Evolutionary conservation across 2,888 invertebrate species (phyloP).

Genomic region (Spilarctia lutea): DNA sequence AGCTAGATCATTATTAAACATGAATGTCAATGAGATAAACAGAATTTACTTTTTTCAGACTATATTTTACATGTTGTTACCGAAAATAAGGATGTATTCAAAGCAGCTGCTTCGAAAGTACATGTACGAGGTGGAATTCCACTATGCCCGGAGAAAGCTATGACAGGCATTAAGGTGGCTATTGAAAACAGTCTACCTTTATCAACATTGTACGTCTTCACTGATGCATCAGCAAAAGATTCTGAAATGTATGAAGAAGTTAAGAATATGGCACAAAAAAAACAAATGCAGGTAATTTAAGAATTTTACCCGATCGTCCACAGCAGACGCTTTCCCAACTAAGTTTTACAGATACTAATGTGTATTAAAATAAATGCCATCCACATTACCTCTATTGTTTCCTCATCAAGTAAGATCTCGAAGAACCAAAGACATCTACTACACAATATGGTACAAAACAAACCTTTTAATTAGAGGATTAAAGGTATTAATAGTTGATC

Average conservation of each 20-base stretch:
- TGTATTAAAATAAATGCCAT: background rate
- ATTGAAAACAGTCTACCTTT: conserved; percentile 59
- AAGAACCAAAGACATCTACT: too few relatives aligned
- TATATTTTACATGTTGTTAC: conserved; percentile 50
- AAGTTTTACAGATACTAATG: background rate
- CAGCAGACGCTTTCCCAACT: background rate
- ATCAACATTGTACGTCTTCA: conserved; percentile 71
- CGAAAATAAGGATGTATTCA: conserved; percentile 55
- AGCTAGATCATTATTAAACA: too few relatives aligned
- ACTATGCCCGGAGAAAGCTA: conserved; percentile 67
- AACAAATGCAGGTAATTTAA: conserved; percentile 62
- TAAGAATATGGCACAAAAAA: conserved; percentile 59
- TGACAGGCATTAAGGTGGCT: conserved; percentile 66
- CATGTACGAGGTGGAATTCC: conserved; percentile 47
- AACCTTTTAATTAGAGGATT: background rate
- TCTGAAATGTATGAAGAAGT: conserved; percentile 47
- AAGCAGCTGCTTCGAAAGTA: conserved; percentile 49
- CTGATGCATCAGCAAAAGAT: conserved; percentile 73
- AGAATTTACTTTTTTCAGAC: conserved; percentile 44
- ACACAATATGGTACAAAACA: too few relatives aligned
- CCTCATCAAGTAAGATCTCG: background rate
- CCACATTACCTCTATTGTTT: background rate
- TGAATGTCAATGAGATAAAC: too few relatives aligned
- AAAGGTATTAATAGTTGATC: background rate
- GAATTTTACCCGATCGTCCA: background rate